Base-by-base conservation (phyloP, 2,888 invertebrate species). In the Pterobdella sp. region DNA sequence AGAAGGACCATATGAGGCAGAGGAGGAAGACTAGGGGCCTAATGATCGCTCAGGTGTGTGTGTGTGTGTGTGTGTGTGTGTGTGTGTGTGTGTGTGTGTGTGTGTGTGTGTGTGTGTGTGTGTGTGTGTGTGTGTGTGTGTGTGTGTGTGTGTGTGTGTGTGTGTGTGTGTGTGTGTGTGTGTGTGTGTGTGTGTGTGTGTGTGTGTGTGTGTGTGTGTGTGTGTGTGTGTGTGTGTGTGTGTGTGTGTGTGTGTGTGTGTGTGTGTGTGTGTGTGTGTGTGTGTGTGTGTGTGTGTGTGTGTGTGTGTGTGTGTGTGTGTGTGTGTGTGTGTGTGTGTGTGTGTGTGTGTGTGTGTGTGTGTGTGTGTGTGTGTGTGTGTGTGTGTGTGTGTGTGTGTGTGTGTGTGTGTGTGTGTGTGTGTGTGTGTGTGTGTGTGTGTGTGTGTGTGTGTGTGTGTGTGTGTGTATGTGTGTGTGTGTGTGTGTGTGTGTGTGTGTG, bases 11-110 rank as follows among this genome's bases (percentile, higher is more conserved):
- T 49, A 93, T 95, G 81, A 87, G 95, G 72, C 97, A 98, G 85
- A 87, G 97, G 78, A 97, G 95, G 83, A 96, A 96, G 87, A 97
- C 97, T 7, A 87, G 96, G 78, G 96, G 96, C 77, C 97, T 97
- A 85, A 92, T 96, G 90, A 95, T 96, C 77, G 93, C 93, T 69
- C 84, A 85, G 79, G 83, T 83, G 74, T 56, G 60, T 56, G 60
- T 56, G 60, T 36, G 68, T 37, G 60, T 56, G 60, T 56, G 60
- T 56, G 60, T 56, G 66, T 71, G 73, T 65, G 73, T 73, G 73
- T 49, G 71, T 71, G 73, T 71, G 65, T 70, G 52, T 68, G 68
- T 73, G 68, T 68, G 73, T 69, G 73, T 73, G 73, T 63, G 73
- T 68, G 73, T 68, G 69, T 70, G 63, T 70, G 65, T 70, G 68